phyloP scores from a whole-genome alignment of 2,888 invertebrate species.

The Athalia cordata region DNA sequence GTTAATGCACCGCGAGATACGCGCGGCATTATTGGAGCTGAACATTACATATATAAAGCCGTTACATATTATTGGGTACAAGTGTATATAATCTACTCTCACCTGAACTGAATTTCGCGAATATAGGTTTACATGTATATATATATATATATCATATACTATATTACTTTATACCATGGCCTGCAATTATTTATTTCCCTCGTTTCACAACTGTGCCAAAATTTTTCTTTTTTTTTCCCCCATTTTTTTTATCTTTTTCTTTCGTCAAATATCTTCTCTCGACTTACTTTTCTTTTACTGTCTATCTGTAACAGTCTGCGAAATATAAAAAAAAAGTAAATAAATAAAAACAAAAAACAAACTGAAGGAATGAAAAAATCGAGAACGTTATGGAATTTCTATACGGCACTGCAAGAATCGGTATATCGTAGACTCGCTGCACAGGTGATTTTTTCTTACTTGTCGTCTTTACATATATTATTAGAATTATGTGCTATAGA shows the following conservation, averaged over 20 bases:
- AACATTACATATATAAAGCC: constrained; percentile 16
- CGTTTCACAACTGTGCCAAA: no score
- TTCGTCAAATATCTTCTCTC: no score
- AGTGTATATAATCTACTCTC: not conserved
- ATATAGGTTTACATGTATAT: not conserved
- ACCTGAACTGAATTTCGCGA: not conserved
- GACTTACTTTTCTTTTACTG: no score
- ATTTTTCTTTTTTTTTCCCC: no score
- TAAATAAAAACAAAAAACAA: no score
- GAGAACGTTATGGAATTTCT: no score
- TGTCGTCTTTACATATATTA: not conserved
- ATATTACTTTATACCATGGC: not conserved
- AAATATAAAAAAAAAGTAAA: no score
- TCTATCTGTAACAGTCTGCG: no score
- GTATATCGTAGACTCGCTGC: no score
- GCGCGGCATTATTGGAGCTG: constrained; percentile 38
- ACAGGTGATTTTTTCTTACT: not conserved
- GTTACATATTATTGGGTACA: constrained; percentile 38
- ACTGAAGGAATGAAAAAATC: no score
- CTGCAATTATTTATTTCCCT: not conserved
- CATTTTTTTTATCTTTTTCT: no score
- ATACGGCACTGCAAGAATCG: no score
- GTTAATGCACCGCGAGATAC: constrained; percentile 26
- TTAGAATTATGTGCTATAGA: not conserved
- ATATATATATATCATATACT: not conserved